phyloP scores from a whole-genome alignment of 1,140 invertebrate species.

The Zaprionus africanus region DNA sequence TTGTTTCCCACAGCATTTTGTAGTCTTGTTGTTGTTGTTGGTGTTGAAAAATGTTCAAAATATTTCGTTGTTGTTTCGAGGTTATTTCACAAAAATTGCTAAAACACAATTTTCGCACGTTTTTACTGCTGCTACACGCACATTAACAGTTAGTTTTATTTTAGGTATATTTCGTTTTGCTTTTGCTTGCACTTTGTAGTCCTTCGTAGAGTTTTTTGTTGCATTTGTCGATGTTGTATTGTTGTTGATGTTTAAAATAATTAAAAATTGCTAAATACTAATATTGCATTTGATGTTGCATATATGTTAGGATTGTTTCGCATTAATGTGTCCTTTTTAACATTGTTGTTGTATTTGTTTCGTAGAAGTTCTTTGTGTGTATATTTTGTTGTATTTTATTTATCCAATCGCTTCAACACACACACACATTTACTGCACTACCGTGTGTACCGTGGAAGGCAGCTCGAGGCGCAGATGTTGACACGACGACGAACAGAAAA shows the following conservation, averaged over 20 bases:
- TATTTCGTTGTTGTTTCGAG: constrained; percentile 24
- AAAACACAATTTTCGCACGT: constrained; percentile 75
- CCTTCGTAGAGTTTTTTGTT: constrained; percentile 48
- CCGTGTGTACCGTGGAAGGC: constrained; percentile 35
- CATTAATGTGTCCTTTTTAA: constrained; percentile 68
- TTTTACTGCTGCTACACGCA: constrained; percentile 53
- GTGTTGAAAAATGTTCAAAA: constrained; percentile 19
- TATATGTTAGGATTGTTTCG: constrained; percentile 33
- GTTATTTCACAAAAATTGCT: constrained; percentile 71
- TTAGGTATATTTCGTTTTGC: constrained; percentile 49
- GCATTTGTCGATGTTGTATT: constrained; percentile 42
- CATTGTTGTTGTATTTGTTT: constrained; percentile 56
- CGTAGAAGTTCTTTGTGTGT: constrained; percentile 50
- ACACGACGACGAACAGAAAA: constrained; percentile 57
- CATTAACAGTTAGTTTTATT: constrained; percentile 63
- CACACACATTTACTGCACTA: constrained; percentile 50
- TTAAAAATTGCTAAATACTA: constrained; percentile 54
- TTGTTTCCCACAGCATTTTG: constrained; percentile 83
- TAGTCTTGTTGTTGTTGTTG: constrained; percentile 19
- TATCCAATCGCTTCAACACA: constrained; percentile 56
- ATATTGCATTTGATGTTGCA: constrained; percentile 66
- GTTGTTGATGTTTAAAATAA: constrained; percentile 31
- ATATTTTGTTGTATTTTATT: constrained; percentile 28
- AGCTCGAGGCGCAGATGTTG: constrained; percentile 60
- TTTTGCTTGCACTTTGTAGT: constrained; percentile 62